phyloP scores from a whole-genome alignment of 2,113 vertebrate species.

The Raja brachyura region DNA sequence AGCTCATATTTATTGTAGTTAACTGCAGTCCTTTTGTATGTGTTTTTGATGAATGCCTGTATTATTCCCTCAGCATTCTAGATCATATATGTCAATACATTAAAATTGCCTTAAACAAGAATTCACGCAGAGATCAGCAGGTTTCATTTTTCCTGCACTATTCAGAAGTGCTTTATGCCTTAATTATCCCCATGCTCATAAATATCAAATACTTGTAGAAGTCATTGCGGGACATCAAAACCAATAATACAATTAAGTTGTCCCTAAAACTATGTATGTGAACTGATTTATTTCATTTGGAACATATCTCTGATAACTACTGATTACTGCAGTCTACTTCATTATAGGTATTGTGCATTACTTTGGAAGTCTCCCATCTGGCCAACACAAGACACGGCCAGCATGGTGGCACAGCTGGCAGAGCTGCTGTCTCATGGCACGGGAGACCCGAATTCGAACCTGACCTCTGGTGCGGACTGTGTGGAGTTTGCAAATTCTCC shows the following conservation, averaged over 20 bases:
- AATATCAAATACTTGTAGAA: neutral
- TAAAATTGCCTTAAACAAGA: neutral
- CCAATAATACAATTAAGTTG: neutral
- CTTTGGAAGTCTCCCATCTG: neutral
- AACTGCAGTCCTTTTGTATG: neutral
- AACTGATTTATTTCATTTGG: neutral
- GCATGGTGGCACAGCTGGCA: no score
- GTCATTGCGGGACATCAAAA: neutral
- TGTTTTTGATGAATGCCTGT: neutral
- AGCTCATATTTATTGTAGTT: neutral
- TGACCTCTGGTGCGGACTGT: no score
- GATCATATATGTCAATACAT: neutral
- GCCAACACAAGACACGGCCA: neutral
- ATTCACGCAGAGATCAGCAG: neutral
- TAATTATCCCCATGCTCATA: neutral
- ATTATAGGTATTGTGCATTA: neutral
- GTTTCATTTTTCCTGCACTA: neutral
- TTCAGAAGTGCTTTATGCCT: neutral
- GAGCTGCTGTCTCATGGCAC: no score
- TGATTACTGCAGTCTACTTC: neutral
- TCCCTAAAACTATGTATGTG: neutral
- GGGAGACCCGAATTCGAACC: no score
- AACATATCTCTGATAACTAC: neutral
- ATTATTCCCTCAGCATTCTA: neutral
- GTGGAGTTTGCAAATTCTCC: no score